Percentiles rank a stretch among this genome's conserved stretches.
Evolutionary conservation across 2,113 vertebrate genomes (phyloP).

Genomic region (Chunga burmeisteri): DNA sequence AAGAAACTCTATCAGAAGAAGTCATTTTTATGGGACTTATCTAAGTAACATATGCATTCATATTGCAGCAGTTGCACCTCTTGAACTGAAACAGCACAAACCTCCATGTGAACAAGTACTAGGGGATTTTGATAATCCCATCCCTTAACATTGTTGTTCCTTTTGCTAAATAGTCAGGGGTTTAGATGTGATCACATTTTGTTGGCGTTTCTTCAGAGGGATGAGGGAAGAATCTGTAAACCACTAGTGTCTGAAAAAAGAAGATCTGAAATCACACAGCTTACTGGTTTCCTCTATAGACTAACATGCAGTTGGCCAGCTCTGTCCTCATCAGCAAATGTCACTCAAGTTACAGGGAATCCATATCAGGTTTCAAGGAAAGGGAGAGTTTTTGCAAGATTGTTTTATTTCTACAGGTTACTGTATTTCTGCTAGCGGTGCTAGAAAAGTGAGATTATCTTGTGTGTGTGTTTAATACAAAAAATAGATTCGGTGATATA

Average conservation of each 20-base stretch:
- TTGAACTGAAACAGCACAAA: neutral
- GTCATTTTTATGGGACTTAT: neutral
- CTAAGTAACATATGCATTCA: neutral
- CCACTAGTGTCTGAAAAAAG: neutral
- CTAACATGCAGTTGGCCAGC: neutral
- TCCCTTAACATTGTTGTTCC: neutral
- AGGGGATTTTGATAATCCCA: neutral
- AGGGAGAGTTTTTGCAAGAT: neutral
- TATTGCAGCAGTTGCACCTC: neutral
- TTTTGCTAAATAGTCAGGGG: neutral
- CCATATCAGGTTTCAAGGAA: neutral
- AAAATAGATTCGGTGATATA: conserved; percentile 71
- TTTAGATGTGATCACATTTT: neutral
- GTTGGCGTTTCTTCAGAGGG: neutral
- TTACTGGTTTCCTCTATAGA: neutral
- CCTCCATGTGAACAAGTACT: neutral
- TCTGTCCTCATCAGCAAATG: neutral
- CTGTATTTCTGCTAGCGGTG: conserved; percentile 11
- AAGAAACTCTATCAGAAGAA: neutral
- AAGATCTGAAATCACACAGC: neutral
- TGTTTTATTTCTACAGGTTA: neutral
- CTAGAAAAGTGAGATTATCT: conserved; percentile 23
- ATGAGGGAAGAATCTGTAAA: neutral
- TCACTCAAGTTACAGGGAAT: neutral
- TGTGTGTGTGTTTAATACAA: neutral